phyloP scores from a whole-genome alignment of 2,888 invertebrate genomes.

The Sarcophaga carnaria region DNA sequence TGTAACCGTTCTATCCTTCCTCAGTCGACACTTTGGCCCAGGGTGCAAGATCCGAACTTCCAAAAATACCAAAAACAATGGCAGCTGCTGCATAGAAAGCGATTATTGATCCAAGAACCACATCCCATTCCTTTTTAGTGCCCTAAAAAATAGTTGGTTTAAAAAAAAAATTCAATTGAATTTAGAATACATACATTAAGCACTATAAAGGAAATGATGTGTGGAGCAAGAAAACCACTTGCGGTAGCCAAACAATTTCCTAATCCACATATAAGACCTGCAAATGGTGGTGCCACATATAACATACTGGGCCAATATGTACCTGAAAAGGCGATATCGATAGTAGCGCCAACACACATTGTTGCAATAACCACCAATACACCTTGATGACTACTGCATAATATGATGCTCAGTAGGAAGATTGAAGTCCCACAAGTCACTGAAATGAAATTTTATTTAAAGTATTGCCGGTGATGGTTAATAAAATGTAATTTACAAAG shows the following conservation, averaged over 20 bases:
- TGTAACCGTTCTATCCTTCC: not conserved
- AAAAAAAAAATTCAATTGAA: constrained; percentile 20
- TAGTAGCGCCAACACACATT: constrained; percentile 77
- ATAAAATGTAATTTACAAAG: constrained; percentile 71
- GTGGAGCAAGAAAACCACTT: constrained; percentile 81
- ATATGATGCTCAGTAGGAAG: constrained; percentile 76
- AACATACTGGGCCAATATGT: constrained; percentile 82
- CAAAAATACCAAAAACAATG: constrained; percentile 80
- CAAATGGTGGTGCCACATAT: constrained; percentile 82
- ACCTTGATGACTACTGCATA: constrained; percentile 77
- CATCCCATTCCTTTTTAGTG: constrained; percentile 81
- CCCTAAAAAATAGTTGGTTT: constrained; percentile 75
- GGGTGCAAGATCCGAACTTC: constrained; percentile 80
- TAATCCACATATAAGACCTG: constrained; percentile 82
- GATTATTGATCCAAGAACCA: constrained; percentile 79
- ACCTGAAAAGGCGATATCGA: constrained; percentile 81
- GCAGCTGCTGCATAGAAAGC: constrained; percentile 78
- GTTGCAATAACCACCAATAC: constrained; percentile 77
- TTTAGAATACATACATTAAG: constrained; percentile 49
- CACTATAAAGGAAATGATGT: constrained; percentile 77
- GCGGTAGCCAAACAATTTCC: constrained; percentile 81
- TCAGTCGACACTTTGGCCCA: constrained; percentile 77
- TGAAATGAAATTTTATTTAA: constrained; percentile 59
- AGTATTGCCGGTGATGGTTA: not conserved
- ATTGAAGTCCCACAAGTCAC: constrained; percentile 73